Percentiles rank a stretch among this genome's conserved stretches.
These are phyloP conservation scores for Nothoprocta perdicaria DNA, from an alignment of 2,113 vertebrate species.

Conservation along the genomic window DNA sequence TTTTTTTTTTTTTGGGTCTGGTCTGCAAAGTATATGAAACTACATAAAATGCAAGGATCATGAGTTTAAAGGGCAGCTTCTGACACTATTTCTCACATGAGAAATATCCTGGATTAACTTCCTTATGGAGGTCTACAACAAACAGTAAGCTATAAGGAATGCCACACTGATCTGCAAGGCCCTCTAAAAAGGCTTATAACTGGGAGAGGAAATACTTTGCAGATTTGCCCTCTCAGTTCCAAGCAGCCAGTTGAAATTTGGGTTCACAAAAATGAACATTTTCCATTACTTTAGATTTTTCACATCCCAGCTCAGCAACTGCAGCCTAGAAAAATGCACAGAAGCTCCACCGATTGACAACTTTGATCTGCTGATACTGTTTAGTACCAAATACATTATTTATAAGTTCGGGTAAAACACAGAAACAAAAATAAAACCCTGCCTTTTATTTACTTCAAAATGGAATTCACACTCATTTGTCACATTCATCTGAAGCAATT, in stretches of 20 bases:
- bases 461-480: conserved; percentile 39
- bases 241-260: neutral
- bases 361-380: conserved; percentile 16
- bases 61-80: neutral
- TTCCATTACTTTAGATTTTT: conserved; percentile 23
- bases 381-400: conserved; percentile 22
- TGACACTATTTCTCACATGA: neutral
- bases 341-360: neutral
- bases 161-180: neutral
- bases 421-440: conserved; percentile 16
- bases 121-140: neutral
- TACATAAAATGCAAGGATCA: neutral
- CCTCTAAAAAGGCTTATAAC: neutral
- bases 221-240: neutral
- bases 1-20: neutral
- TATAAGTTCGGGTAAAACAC: conserved; percentile 1
- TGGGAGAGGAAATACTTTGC: neutral
- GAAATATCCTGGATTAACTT: neutral
- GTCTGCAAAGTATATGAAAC: neutral
- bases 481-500: neutral
- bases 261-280: neutral
- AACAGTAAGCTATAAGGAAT: neutral
- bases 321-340: conserved; percentile 14
- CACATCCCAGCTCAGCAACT: neutral
- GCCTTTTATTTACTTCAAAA: conserved; percentile 18